A percentile compares a stretch with the other conserved stretches of the same genome.
Evolutionary conservation across 2,888 invertebrate species (phyloP).

Genomic region (Drosophila rubida): DNA sequence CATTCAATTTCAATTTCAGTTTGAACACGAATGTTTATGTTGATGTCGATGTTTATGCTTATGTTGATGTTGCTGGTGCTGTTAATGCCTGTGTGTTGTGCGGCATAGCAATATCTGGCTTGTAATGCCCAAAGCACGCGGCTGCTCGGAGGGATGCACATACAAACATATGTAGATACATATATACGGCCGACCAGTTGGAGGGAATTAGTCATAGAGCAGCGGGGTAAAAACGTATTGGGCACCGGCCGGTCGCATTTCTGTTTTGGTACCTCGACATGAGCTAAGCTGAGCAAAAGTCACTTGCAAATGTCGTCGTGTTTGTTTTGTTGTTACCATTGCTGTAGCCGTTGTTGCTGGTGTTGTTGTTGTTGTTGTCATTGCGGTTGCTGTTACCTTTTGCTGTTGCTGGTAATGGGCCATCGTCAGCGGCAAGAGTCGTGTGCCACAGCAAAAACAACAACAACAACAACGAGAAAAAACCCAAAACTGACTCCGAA

Average conservation of each 20-base stretch:
- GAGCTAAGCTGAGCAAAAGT: slow-evolving; percentile 48
- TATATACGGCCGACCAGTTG: slow-evolving; percentile 29
- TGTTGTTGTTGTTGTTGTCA: slow-evolving; percentile 24
- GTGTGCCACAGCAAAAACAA: slow-evolving; percentile 54
- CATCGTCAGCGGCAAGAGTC: slow-evolving; percentile 64
- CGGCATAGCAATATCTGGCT: slow-evolving; percentile 26
- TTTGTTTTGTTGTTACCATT: slow-evolving; percentile 29
- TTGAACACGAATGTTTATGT: slow-evolving; percentile 71
- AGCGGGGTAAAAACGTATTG: slow-evolving; percentile 29
- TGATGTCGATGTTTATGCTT: slow-evolving; percentile 21
- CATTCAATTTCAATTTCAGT: slow-evolving; percentile 71
- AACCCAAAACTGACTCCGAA: slow-evolving; percentile 37
- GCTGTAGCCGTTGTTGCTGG: slow-evolving; percentile 18
- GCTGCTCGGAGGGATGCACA: slow-evolving; percentile 12
- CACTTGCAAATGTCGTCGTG: slow-evolving; percentile 60
- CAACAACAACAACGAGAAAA: background rate
- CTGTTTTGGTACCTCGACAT: slow-evolving; percentile 29
- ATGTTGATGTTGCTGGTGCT: slow-evolving; percentile 29
- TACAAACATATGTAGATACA: background rate
- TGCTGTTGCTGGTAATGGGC: slow-evolving; percentile 38
- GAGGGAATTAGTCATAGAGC: slow-evolving; percentile 69
- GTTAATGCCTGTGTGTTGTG: slow-evolving; percentile 12
- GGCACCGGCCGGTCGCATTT: slow-evolving; percentile 67
- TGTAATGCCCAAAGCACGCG: slow-evolving; percentile 43
- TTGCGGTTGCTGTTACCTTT: slow-evolving; percentile 23